Base-by-base conservation (phyloP, 2,888 invertebrate genomes). In the Epirrhoe tristata region DNA sequence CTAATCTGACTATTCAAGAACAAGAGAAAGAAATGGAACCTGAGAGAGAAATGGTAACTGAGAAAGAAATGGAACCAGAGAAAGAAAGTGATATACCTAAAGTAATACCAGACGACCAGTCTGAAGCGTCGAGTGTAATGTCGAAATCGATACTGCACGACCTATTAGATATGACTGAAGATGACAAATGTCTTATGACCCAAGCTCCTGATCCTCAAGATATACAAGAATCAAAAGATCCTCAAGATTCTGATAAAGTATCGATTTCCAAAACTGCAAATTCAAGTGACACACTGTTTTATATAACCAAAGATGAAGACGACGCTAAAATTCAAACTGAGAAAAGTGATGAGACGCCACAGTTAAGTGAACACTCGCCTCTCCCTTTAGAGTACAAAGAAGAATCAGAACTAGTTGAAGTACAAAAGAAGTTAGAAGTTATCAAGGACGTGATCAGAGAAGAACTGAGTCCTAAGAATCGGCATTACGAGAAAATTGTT, bases 161-260 rank as follows among this genome's bases (percentile, higher is more conserved):
- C 54, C 78, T 89, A 16, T 73, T 89, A 8, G 84, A 88, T 61
- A 86, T 87, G 88, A 85, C 89, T 2, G 73, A 73, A 17, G 70
- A 58, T 16, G 58, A 66, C 5, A 61, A 61, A 16, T 34, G 24
- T 10, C 8, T 60, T 4, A 60, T 50, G 50, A 14, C 55, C 1
- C 57, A 39, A 62, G 32, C 12, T 39, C 46, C 24, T 24, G 24
- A 24, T 24, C 24, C 24, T 24, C 24, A 24, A 24, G 24, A 24
- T 24, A 1, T 24, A 24, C 24, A 24, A 24, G n/a, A n/a, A n/a
- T n/a, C n/a, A n/a, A n/a, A n/a, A n/a, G 24, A 24, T 24, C 12
- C 39, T 43, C 4, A 12, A 8, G 48, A 31, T 36, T 39, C 57
- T 48, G 65, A 58, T 12, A 17, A 36, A 36, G 12, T 32, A 34